Evolutionary conservation across 2,888 invertebrate genomes (phyloP), one percentile per base, ranked within the genome.

Genomic region (Buathra laborator): DNA sequence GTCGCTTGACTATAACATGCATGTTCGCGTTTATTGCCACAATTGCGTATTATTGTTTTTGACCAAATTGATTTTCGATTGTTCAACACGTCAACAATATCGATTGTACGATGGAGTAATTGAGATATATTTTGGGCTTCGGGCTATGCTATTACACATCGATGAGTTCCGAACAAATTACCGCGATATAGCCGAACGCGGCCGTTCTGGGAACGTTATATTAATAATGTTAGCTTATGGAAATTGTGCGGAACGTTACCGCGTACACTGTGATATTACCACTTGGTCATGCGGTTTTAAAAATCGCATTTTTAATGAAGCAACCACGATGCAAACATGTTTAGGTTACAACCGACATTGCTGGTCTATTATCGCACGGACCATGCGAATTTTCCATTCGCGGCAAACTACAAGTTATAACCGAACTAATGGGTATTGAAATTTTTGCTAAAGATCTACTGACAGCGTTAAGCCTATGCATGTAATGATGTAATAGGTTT

Each of bases 371-470:
- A 79, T 68, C 70, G 24, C 74, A 44, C 12, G 59, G 53, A 48
- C 48, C 46, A 10, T 43, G 16, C 14, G 44, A 32, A 68, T 72
- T 79, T 72, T 37, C 64, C 64, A 14, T 19, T 32, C 24, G 66
- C n/a, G 71, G 48, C 79, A 79, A 81, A 81, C 79, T 78, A 82
- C 85, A 82, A 79, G 77, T 81, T 81, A 81, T 72, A 62, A 81
- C n/a, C 32, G 51, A 67, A 77, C 46, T 32, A 59, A 74, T 67
- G 62, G 37, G 3, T 9, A 10, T n/a, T 68, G 46, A 70, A 78
- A 68, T 46, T 59, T 24, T 19, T 43, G 43, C 44, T 51, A 16
- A 56, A 56, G 56, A 4, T 24, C 24, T 10, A 4, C 10, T 10
- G 4, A 19, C 12, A 24, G 16, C 2, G 19, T 16, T 10, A 16